Base-by-base conservation (phyloP, 2,113 vertebrate genomes). In the Pangasianodon hypophthalmus region DNA sequence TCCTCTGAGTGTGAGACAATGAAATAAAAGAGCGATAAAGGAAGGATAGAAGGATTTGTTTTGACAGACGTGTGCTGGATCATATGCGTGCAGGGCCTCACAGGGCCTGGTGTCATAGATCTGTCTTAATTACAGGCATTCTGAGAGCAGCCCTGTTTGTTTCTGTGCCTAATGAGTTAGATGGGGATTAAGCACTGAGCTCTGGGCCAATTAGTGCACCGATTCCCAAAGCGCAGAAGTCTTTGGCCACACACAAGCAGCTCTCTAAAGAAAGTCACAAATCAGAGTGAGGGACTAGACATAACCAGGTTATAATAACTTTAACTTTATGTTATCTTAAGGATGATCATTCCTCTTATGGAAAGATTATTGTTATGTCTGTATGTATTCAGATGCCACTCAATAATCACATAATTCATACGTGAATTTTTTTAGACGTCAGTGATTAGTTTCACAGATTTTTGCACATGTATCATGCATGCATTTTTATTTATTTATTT, bases 131-230 rank as follows among this genome's bases (percentile, higher is more conserved):
- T 91, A 88, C 82, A 71, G 58, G 44, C 87, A 73, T 88, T 90
- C 88, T 87, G 32, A 52, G 85, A 88, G 87, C 79, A 60, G 73
- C 77, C 82, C 85, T 91, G 92, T 91, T 90, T 92, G 89, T 92
- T 91, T 89, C 89, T 86, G 67, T 81, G 83, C 44, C 87, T 92
- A 92, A 94, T 93, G 89, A 93, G 90, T 91, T 86, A 87, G 90
- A 93, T 89, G 48, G 88, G 90, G 90, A 92, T 91, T 92, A 92
- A 90, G 75, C 80, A 86, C 83, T 75, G 16, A 88, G 91, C 85
- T 90, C 87, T 6, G 80, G 73, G 58, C 88, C 91, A 90, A 91
- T 92, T 92, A 92, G 58, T 86, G 52, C 73, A 88, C 64, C 46
- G 41, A 73, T 81, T 91, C 90, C 90, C 86, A 69, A 71, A 89